phyloP scores from a whole-genome alignment of 2,113 vertebrate species.

The Clupea harengus region DNA sequence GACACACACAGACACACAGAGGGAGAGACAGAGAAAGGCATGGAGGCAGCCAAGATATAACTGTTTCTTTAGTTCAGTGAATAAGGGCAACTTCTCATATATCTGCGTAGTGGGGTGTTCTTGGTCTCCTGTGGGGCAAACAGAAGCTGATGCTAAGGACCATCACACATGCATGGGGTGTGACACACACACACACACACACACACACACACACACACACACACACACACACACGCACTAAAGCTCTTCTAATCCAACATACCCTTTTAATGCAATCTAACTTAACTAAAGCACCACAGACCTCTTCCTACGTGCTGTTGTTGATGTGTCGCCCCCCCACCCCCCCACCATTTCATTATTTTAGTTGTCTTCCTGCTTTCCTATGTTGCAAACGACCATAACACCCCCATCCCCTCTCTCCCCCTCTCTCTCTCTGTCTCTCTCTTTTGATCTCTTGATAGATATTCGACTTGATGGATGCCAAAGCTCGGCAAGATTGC shows the following conservation, averaged over 20 bases:
- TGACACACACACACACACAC: neutral
- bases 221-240: neutral
- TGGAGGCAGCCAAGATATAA: no score
- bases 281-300: neutral
- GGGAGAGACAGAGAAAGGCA: no score
- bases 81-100: no score
- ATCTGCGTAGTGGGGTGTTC: no score
- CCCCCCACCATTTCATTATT: neutral
- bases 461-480: slow-evolving; percentile 99
- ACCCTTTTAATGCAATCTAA: neutral
- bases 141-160: no score
- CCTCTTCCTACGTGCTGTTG: neutral
- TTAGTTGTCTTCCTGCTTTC: neutral
- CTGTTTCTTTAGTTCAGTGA: no score
- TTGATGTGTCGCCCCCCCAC: neutral
- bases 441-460: slow-evolving; percentile 76
- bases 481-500: slow-evolving; percentile 98
- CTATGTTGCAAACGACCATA: slow-evolving; percentile 5
- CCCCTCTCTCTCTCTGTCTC: slow-evolving; percentile 33
- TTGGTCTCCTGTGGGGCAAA: no score
- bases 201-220: slow-evolving; percentile 9
- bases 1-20: neutral
- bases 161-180: no score
- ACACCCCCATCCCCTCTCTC: slow-evolving; percentile 24
- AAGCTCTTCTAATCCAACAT: neutral